Evolutionary conservation across 2,113 vertebrate genomes (phyloP).

Genomic region (Mesocricetus auratus): DNA sequence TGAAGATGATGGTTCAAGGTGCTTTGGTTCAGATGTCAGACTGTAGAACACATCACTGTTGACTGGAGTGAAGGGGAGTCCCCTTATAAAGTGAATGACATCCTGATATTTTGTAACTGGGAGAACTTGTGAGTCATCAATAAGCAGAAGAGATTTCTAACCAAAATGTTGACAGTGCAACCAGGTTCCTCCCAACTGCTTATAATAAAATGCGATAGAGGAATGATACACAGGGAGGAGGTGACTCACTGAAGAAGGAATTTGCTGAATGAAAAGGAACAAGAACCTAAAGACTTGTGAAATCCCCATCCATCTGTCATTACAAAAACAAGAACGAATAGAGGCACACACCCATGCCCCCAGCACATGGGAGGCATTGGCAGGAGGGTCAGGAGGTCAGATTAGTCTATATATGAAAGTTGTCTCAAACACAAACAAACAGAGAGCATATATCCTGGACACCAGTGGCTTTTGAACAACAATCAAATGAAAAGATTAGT

Average conservation of each 20-base stretch:
- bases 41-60: not conserved
- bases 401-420: not conserved
- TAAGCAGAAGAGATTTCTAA: not conserved
- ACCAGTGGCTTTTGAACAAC: not conserved
- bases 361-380: not conserved
- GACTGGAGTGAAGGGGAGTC: not conserved
- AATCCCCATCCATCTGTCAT: not conserved
- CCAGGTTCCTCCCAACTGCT: not conserved
- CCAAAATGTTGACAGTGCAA: not conserved
- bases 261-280: not conserved
- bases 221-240: not conserved
- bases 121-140: not conserved
- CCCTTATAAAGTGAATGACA: not conserved
- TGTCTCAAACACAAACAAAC: not conserved
- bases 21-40: not conserved
- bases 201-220: not conserved
- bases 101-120: not conserved
- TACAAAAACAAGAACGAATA: not conserved
- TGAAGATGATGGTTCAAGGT: not conserved
- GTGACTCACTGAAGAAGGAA: not conserved
- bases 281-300: not conserved
- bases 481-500: not conserved
- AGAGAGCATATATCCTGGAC: not conserved
- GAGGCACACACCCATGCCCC: not conserved
- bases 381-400: not conserved